Percentiles rank a stretch among this genome's conserved stretches.
These are phyloP conservation scores for Microcebus griseorufus DNA, from an alignment of 2,113 vertebrate species.

Conservation along the genomic window DNA sequence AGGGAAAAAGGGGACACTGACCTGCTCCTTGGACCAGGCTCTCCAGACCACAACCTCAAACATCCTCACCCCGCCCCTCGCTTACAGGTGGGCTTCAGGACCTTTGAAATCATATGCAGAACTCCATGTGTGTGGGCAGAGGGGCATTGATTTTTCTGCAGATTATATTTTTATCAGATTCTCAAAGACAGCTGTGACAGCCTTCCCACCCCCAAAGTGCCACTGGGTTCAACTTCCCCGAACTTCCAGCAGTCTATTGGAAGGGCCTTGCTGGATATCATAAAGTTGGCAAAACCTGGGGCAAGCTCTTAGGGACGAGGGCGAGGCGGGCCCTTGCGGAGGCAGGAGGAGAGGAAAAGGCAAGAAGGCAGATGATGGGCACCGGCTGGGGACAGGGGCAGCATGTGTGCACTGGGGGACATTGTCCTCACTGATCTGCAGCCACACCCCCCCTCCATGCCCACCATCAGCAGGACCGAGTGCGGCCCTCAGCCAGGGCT, in stretches of 20 bases:
- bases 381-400: background rate
- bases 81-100: background rate
- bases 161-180: background rate
- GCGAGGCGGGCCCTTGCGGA: background rate
- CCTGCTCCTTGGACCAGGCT: background rate
- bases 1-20: background rate
- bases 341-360: background rate
- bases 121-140: background rate
- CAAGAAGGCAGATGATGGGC: background rate
- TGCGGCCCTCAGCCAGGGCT: background rate
- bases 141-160: background rate
- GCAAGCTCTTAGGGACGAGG: background rate
- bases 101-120: background rate
- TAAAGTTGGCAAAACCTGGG: background rate
- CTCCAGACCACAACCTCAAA: background rate
- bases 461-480: background rate
- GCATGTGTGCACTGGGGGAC: background rate
- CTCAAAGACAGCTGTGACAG: background rate
- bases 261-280: background rate
- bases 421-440: background rate
- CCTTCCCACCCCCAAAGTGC: background rate
- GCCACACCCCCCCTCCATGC: background rate
- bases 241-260: background rate
- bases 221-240: background rate
- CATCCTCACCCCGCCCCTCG: background rate